These are phyloP conservation scores for Paratilapia polleni DNA, from an alignment of 2,113 vertebrate genomes.

Conservation along the genomic window DNA sequence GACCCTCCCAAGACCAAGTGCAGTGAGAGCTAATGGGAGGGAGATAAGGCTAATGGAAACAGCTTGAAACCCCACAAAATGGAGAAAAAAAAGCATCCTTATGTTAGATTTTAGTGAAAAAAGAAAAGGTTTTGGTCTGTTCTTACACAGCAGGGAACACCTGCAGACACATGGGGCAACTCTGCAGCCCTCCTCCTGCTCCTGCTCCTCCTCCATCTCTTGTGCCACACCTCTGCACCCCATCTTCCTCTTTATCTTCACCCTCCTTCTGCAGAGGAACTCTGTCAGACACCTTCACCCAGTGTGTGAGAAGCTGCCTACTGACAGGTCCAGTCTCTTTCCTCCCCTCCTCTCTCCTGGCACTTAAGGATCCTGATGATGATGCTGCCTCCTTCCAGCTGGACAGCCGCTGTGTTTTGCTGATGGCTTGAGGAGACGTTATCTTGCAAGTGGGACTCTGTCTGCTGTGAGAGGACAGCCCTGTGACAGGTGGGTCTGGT, in stretches of 20 bases:
- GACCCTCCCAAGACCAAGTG: too few species aligned
- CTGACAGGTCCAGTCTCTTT: neutral
- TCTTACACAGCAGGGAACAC: slow-evolving; percentile 82
- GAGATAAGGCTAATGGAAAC: too few species aligned
- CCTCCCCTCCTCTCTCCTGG: neutral
- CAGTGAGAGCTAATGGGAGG: too few species aligned
- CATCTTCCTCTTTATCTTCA: neutral
- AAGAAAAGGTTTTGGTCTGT: neutral
- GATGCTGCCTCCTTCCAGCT: neutral
- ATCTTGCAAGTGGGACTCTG: neutral
- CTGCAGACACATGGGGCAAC: slow-evolving; percentile 87
- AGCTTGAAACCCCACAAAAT: neutral
- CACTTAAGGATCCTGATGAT: neutral
- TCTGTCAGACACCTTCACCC: neutral
- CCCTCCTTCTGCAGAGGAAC: neutral
- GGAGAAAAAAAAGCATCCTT: neutral
- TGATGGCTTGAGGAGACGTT: neutral
- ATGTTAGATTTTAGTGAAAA: neutral
- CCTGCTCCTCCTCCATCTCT: neutral
- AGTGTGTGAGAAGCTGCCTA: neutral
- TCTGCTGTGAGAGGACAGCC: neutral
- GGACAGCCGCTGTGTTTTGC: neutral
- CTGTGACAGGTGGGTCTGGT: neutral
- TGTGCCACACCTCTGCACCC: neutral
- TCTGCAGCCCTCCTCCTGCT: slow-evolving; percentile 57